These are phyloP conservation scores for Podabrus alpinus DNA, from an alignment of 2,888 invertebrate species.

Conservation along the genomic window DNA sequence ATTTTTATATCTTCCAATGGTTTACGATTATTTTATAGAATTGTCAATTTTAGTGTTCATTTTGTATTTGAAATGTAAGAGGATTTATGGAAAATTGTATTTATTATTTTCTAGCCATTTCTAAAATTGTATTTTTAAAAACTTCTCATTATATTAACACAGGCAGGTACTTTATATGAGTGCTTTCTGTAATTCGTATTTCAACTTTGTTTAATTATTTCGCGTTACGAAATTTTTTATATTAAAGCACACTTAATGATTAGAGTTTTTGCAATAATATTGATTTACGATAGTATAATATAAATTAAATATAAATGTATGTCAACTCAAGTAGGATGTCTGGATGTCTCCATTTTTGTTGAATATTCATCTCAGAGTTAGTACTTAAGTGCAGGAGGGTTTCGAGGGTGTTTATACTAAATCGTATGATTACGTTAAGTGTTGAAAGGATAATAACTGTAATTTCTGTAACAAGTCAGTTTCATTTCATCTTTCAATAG, in stretches of 20 bases:
- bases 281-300: neutral
- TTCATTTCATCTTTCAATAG: neutral
- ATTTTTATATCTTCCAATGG: neutral
- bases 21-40: neutral
- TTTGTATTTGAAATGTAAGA: neutral
- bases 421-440: neutral
- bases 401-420: neutral
- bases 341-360: neutral
- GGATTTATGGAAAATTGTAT: neutral
- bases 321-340: neutral
- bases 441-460: neutral
- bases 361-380: neutral
- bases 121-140: neutral
- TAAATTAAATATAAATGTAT: neutral
- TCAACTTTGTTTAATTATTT: neutral
- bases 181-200: neutral
- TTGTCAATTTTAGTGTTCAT: neutral
- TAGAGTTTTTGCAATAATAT: neutral
- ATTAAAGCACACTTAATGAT: neutral
- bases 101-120: neutral
- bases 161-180: neutral
- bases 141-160: neutral
- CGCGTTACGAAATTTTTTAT: neutral
- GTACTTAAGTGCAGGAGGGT: neutral
- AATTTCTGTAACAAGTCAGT: neutral